These are phyloP conservation scores for Eristalinus sepulchralis DNA, from an alignment of 2,888 invertebrate species.

Conservation along the genomic window DNA sequence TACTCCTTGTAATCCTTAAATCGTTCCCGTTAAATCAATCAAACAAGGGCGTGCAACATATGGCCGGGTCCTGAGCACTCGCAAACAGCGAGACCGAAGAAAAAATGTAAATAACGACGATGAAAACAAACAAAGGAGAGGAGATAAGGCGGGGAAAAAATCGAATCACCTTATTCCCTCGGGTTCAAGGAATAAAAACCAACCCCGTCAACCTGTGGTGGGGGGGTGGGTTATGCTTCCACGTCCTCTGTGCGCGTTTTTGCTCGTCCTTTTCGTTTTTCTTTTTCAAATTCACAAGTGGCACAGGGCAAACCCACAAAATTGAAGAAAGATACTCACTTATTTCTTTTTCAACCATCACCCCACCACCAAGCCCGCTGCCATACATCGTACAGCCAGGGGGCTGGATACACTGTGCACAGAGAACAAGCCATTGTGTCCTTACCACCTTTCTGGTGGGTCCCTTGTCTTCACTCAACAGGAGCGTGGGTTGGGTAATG, in stretches of 20 bases:
- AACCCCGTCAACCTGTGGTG: slow-evolving; percentile 51
- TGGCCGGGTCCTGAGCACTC: slow-evolving; percentile 50
- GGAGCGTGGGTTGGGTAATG: slow-evolving; percentile 10
- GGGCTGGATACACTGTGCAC: slow-evolving; percentile 20
- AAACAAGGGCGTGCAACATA: slow-evolving; percentile 72
- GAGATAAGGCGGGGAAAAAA: slow-evolving; percentile 24
- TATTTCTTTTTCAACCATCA: slow-evolving; percentile 29
- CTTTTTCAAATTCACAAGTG: slow-evolving; percentile 71
- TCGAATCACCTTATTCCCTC: slow-evolving; percentile 59
- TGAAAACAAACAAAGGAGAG: slow-evolving; percentile 23
- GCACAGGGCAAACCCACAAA: slow-evolving; percentile 70
- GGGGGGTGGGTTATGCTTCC: slow-evolving; percentile 44
- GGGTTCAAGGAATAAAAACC: slow-evolving; percentile 31
- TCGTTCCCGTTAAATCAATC: slow-evolving; percentile 69
- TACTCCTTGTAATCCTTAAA: slow-evolving; percentile 66
- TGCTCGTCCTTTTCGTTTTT: slow-evolving; percentile 29
- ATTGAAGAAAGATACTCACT: slow-evolving; percentile 60
- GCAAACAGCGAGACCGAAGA: background rate
- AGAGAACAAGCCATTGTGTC: slow-evolving; percentile 63
- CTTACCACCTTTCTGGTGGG: slow-evolving; percentile 59
- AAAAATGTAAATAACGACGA: slow-evolving; percentile 57
- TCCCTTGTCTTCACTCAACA: slow-evolving; percentile 1
- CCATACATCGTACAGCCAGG: background rate
- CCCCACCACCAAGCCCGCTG: background rate
- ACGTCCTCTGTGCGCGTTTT: background rate